Evolutionary conservation across 2,113 vertebrate species (phyloP), one percentile per base, ranked within the genome.

Genomic region (Lepisosteus osseus): DNA sequence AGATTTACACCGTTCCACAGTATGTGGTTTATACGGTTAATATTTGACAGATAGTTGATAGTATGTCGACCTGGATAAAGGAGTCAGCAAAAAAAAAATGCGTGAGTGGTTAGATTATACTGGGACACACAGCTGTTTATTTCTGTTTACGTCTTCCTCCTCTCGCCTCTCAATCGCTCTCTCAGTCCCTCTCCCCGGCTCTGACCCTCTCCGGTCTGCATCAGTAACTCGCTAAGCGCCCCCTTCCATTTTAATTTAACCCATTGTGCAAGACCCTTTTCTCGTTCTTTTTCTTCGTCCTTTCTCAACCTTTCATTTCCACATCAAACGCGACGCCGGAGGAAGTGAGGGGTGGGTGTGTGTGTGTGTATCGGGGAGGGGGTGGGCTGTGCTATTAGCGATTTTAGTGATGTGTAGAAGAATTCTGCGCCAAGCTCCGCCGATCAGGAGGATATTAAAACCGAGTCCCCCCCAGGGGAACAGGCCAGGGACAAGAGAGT

Each of bases 371-470:
- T 29, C 29, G 65, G 78, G 61, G 56, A 74, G 56, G 7, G 85
- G 29, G 29, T 29, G 29, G 82, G 79, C 29, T 61, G 81, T 77
- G 85, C 88, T 85, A 92, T 92, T 92, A 91, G 89, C 87, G 86
- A 82, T 84, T 85, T 83, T 88, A 91, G 86, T 82, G 79, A 88
- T 91, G 87, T 92, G 90, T 91, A 87, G 86, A 86, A 87, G 89
- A 89, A 85, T 86, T 88, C 80, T 85, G 82, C 83, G 90, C 87
- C 87, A 90, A 90, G 90, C 89, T 90, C 88, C 90, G 90, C 87
- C 90, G 89, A 88, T 87, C 91, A 88, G 87, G 89, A 90, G 91
- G 91, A 92, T 91, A 92, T 92, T 91, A 92, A 91, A 92, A 86
- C 74, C 61, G 80, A 83, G 85, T 70, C 70, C 80, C 67, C 67